A percentile compares a stretch with the other conserved stretches of the same genome.
phyloP scores from a whole-genome alignment of 2,113 vertebrate genomes.

The Archocentrus centrarchus region DNA sequence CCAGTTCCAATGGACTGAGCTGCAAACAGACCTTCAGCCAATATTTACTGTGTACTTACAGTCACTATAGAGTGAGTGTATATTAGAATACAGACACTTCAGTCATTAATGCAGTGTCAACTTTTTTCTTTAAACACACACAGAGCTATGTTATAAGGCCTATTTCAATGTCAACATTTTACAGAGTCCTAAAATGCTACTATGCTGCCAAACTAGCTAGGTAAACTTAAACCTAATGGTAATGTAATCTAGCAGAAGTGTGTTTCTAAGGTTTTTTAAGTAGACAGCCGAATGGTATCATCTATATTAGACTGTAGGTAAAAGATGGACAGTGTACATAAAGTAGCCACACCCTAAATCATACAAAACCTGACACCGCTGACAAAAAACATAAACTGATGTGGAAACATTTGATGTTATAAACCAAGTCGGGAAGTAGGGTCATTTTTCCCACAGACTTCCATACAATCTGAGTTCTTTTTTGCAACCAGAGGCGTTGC shows the following conservation, averaged over 20 bases:
- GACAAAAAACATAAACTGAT: background rate
- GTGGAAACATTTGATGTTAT: background rate
- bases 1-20: constrained; percentile 27
- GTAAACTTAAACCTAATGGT: background rate
- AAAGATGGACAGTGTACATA: background rate
- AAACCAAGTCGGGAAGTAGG: background rate
- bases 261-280: background rate
- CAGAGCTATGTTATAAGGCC: background rate
- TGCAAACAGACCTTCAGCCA: constrained; percentile 38
- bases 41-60: constrained; percentile 13
- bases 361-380: background rate
- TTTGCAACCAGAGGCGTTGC: background rate
- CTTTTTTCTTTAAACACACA: background rate
- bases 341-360: background rate
- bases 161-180: background rate
- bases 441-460: background rate
- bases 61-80: constrained; percentile 8
- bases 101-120: background rate
- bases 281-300: background rate
- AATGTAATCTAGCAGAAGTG: background rate
- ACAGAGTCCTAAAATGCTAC: background rate
- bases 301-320: background rate
- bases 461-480: background rate
- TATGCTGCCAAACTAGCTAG: background rate
- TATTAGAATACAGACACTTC: background rate